Evolutionary conservation across 2,113 vertebrate genomes (phyloP).

Genomic region (Struthio camelus): DNA sequence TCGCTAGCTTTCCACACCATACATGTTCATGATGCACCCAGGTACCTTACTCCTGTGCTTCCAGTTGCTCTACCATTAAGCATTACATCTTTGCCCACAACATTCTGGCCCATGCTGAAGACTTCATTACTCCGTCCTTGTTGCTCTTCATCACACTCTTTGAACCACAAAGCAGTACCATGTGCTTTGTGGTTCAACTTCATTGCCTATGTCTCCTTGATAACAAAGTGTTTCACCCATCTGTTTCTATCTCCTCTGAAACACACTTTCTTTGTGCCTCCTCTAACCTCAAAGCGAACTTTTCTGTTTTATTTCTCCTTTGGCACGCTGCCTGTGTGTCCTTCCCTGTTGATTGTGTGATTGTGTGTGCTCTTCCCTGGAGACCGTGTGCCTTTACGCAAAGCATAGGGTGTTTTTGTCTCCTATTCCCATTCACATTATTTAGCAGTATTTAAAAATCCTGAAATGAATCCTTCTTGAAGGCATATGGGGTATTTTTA

Average conservation of each 20-base stretch:
- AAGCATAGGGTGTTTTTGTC: too few species aligned
- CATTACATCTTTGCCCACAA: too few species aligned
- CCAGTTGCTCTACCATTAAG: background rate
- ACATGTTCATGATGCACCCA: rapidly evolving
- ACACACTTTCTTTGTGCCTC: background rate
- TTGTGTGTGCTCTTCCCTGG: background rate
- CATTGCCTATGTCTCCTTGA: background rate
- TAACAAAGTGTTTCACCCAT: background rate
- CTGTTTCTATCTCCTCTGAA: background rate
- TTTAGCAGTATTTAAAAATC: slow-evolving; percentile 28
- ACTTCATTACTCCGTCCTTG: background rate
- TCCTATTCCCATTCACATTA: slow-evolving; percentile 22
- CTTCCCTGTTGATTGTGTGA: background rate
- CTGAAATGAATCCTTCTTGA: slow-evolving; percentile 29
- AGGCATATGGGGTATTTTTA: slow-evolving; percentile 38
- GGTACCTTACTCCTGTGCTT: background rate
- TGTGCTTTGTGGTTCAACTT: background rate
- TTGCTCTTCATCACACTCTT: too few species aligned
- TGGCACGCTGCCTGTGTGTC: background rate
- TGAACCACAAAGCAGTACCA: background rate
- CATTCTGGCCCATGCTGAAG: background rate
- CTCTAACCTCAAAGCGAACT: background rate
- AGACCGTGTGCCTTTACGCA: background rate
- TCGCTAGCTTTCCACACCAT: background rate
- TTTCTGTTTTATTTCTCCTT: background rate